These are phyloP conservation scores for Nymphalis c-album DNA, from an alignment of 2,888 invertebrate species.

Conservation along the genomic window DNA sequence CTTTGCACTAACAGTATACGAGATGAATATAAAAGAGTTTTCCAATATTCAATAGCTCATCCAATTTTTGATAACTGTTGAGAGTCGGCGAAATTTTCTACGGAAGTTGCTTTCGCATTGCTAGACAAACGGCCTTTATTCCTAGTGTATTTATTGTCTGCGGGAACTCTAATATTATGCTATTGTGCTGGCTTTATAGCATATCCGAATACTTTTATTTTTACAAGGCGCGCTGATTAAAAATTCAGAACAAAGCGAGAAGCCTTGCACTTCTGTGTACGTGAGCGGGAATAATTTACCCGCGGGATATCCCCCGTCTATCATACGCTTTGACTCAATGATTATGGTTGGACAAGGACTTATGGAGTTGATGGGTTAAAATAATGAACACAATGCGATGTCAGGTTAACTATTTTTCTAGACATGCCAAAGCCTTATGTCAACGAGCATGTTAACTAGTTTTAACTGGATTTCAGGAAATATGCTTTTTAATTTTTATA, in stretches of 20 bases:
- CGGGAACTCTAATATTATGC: slow-evolving; percentile 38
- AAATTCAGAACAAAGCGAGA: slow-evolving; percentile 71
- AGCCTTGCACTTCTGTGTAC: slow-evolving; percentile 62
- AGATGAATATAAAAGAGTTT: background rate
- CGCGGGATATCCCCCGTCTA: slow-evolving; percentile 63
- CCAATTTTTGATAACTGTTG: slow-evolving; percentile 4
- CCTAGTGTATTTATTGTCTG: slow-evolving; percentile 33
- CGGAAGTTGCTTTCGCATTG: slow-evolving; percentile 23
- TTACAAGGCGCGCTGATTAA: slow-evolving; percentile 59
- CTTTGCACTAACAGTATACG: no score
- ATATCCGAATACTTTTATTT: slow-evolving; percentile 37
- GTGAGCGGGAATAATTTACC: slow-evolving; percentile 76
- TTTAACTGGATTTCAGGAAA: no score
- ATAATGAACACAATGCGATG: slow-evolving; percentile 39
- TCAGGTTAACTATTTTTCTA: slow-evolving; percentile 17
- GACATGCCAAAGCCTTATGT: slow-evolving; percentile 14
- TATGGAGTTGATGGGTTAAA: slow-evolving; percentile 46
- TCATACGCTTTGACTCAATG: slow-evolving; percentile 63
- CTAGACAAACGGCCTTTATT: slow-evolving; percentile 29
- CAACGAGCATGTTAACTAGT: no score
- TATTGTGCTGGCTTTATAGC: slow-evolving; percentile 35
- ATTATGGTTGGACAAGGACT: slow-evolving; percentile 53
- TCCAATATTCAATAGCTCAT: background rate
- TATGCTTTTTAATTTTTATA: no score
- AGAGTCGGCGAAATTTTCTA: background rate